These are phyloP conservation scores for Scleropages formosus DNA, from an alignment of 2,797 vertebrate genomes.

Conservation along the genomic window DNA sequence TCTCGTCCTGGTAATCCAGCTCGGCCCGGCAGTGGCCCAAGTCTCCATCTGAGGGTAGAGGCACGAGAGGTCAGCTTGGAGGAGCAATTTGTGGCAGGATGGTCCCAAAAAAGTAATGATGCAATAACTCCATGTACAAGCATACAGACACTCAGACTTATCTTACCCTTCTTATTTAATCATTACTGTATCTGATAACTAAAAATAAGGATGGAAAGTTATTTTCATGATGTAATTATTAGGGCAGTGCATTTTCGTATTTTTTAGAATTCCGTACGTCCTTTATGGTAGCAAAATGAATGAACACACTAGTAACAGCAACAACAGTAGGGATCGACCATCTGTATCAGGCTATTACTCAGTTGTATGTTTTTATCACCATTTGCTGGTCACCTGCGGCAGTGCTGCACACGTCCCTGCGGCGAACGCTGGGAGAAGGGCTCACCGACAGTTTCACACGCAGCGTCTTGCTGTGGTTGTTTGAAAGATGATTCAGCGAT, in stretches of 20 bases:
- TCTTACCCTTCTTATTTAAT: too few relatives aligned
- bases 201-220: too few relatives aligned
- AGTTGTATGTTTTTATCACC: background rate
- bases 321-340: background rate
- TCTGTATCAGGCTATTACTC: too few relatives aligned
- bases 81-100: background rate
- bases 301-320: background rate
- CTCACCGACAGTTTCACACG: constrained; percentile 79
- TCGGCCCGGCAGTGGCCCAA: constrained; percentile 44
- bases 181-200: too few relatives aligned
- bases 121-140: too few relatives aligned
- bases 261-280: too few relatives aligned
- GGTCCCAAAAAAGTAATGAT: too few relatives aligned
- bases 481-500: constrained; percentile 75
- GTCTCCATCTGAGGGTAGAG: constrained; percentile 58
- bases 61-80: constrained; percentile 8
- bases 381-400: constrained; percentile 58
- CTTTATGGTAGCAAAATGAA: too few relatives aligned
- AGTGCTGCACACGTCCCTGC: constrained; percentile 52
- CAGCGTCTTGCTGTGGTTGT: constrained; percentile 76
- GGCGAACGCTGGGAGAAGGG: constrained; percentile 66
- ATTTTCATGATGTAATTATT: too few relatives aligned
- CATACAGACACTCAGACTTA: too few relatives aligned
- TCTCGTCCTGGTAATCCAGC: constrained; percentile 60
- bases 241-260: too few relatives aligned